Evolutionary conservation across 2,113 vertebrate species (phyloP), one percentile per base, ranked within the genome.

Genomic region (Pseudorhombus dupliciocellatus): DNA sequence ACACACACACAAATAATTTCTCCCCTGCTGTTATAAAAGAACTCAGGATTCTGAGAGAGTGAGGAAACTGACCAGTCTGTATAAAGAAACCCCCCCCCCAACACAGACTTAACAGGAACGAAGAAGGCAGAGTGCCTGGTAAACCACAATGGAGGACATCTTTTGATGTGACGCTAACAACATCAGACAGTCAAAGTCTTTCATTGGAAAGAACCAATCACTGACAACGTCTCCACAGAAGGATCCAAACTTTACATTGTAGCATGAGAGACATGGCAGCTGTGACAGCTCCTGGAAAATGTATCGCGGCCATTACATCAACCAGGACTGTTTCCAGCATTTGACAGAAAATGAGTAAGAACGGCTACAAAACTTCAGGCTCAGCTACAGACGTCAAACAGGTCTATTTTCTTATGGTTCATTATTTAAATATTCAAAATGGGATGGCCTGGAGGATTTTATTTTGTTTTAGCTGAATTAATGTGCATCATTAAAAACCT

Each of bases 121-220:
- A 75, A 87, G 48, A 58, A 37, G 54, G 76, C 66, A 62, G 54
- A 70, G 75, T 51, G 75, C 59, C 40, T 26, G 11, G 70, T 67
- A 65, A 84, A 87, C 74, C 81, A 60, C 74, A 83, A 72, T 48
- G 1, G 18, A 83, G 66, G 58, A 25, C 48, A 71, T 76, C 66
- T 77, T 83, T 83, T 84, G 84, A 86, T 84, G 28, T 59, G 56
- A 70, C 58, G 50, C 42, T 80, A 34, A 66, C 60, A 78, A 57
- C 55, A 70, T 7, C 59, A 77, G 68, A 63, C 50, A 72, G 51
- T 70, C 73, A 68, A 18, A 63, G 73, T 54, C 69, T 81, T 59
- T 79, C 68, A 84, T 78, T 78, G 73, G 30, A 73, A 78, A 68
- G 52, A 28, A 71, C 68, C 37, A 44, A 65, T 75, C 77, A 56